A percentile compares a stretch with the other conserved stretches of the same genome.
phyloP scores from a whole-genome alignment of 2,888 invertebrate species.

The Drosophila kokeensis region DNA sequence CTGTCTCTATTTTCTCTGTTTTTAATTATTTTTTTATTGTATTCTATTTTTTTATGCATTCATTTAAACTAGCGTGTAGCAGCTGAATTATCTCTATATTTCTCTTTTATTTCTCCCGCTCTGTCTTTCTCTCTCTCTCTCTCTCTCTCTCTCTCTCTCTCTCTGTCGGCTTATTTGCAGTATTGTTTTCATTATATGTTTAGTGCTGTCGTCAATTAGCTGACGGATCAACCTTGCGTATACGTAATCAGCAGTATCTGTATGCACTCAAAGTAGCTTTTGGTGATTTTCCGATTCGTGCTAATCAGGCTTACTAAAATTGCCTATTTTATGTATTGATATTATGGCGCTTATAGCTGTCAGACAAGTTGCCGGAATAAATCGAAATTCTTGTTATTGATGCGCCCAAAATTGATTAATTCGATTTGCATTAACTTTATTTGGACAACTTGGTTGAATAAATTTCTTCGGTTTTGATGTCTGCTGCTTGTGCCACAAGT shows the following conservation, averaged over 20 bases:
- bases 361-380: background rate
- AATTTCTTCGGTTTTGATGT: background rate
- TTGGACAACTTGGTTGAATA: slow-evolving; percentile 2
- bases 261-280: background rate
- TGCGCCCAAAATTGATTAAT: slow-evolving; percentile 29
- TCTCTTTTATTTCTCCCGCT: background rate
- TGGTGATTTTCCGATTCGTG: slow-evolving; percentile 1
- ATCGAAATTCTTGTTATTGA: slow-evolving; percentile 15
- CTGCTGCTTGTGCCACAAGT: background rate
- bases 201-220: slow-evolving; percentile 56
- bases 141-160: background rate
- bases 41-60: background rate
- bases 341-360: background rate
- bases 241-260: slow-evolving; percentile 59
- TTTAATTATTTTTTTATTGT: background rate
- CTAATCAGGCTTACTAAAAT: slow-evolving; percentile 17
- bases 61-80: slow-evolving; percentile 3
- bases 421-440: slow-evolving; percentile 9
- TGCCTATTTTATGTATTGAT: background rate
- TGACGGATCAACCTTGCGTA: slow-evolving; percentile 53
- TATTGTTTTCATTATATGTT: slow-evolving; percentile 8
- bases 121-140: slow-evolving; percentile 9
- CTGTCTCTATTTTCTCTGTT: too few relatives aligned
- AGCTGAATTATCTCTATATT: background rate
- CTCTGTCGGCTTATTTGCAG: slow-evolving; percentile 20